Percentiles rank a stretch among this genome's conserved stretches.
These are phyloP conservation scores for Hydractinia symbiolongicarpus DNA, from an alignment of 30 jellyfish, hydroid and myxozoan genomes.

Conservation along the genomic window DNA sequence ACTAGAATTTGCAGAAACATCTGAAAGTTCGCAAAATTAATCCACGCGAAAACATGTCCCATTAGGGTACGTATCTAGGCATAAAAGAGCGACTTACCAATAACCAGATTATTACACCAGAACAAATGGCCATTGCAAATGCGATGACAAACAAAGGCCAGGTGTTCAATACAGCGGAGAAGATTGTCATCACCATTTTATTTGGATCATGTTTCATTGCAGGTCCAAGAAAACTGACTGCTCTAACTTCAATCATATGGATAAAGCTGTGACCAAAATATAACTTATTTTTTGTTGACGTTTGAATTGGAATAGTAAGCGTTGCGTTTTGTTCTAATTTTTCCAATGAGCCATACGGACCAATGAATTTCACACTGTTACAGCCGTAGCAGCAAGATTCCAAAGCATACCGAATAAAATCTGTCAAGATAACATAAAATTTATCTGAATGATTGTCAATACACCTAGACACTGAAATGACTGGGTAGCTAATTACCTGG, in stretches of 20 bases:
- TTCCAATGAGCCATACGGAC: constrained; percentile 39
- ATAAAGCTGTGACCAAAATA: constrained; percentile 14
- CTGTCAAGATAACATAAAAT: constrained; percentile 21
- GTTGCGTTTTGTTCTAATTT: constrained; percentile 37
- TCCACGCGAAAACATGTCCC: too few relatives aligned
- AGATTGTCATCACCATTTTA: background rate
- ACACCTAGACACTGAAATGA: background rate
- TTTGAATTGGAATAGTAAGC: constrained; percentile 60
- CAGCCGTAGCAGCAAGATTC: constrained; percentile 77
- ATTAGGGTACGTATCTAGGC: too few relatives aligned
- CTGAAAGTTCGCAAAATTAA: too few relatives aligned
- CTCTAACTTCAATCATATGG: constrained; percentile 14
- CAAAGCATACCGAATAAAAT: constrained; percentile 51
- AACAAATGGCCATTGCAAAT: constrained; percentile 1
- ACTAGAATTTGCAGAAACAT: too few relatives aligned
- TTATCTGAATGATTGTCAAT: background rate
- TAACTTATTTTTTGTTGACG: constrained; percentile 47
- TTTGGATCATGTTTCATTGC: constrained; percentile 18
- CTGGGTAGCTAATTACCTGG: constrained; percentile 7
- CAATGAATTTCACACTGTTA: constrained; percentile 43
- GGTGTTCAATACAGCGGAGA: constrained; percentile 14
- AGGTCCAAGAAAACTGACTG: constrained; percentile 11
- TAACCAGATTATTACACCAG: constrained; percentile 16
- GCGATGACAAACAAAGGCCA: constrained; percentile 16
- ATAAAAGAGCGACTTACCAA: background rate